Base-by-base conservation (phyloP, 2,888 invertebrate species). In the Lydus trimaculatus region DNA sequence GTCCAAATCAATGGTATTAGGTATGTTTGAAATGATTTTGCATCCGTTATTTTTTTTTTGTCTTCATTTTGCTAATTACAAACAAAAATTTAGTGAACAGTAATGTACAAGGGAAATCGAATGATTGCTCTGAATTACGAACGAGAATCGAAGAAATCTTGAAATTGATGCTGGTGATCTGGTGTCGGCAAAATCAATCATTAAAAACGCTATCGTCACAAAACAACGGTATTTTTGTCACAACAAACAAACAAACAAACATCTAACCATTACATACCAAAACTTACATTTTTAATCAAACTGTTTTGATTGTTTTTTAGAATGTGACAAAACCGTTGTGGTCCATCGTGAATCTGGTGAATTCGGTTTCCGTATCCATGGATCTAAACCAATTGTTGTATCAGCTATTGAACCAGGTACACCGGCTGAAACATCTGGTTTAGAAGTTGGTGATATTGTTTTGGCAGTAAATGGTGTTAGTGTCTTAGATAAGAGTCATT, bases 321-420 rank as follows among this genome's bases (percentile, higher is more conserved):
- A 95, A 85, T 92, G 94, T 80, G 96, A 96, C 86, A 96, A 96
- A 85, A 92, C 92, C 20, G 93, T 97, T 36, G 89, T 93, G 64
- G 94, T 96, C 5, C 91, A 91, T 74, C 91, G 94, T 63, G 93
- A 94, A 77, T 91, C 92, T 28, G 95, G 95, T 43, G 97, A 97
- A 83, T 98, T 97, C 83, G 97, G 97, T 15, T 97, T 98, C 85
- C 91, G 98, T 71, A 97, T 98, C 81, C 96, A 97, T 79, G 97
- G 97, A 31, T 95, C 96, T 68, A 94, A 95, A 80, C 98, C 98
- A 0, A 97, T 97, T n/a, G 96, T 97, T 15, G 96, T 98, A 31
- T 97, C 97, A 4, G 96, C 96, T 23, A 96, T 98, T 75, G 97
- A 97, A 86, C 93, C 94, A 39, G 96, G 95, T 75, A 97, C 97